Conservation (phyloP, 2,888 invertebrate species). For the Leucoptera coffeella region DNA sequence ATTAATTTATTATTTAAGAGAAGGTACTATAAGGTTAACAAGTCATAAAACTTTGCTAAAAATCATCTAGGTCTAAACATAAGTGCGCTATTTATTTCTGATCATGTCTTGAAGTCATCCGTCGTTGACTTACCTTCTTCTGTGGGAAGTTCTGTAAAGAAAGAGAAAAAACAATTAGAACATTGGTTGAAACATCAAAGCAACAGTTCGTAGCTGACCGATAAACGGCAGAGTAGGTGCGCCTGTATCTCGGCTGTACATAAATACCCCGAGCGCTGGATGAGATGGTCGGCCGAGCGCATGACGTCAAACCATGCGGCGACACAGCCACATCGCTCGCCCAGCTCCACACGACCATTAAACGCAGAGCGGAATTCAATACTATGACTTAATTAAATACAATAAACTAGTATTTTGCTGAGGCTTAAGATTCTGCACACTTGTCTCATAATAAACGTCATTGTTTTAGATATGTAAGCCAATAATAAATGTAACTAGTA, state of each 20-base stretch:
- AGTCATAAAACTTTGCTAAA: no score
- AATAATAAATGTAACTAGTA: no score
- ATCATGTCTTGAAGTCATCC: no score
- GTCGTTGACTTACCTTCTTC: constrained; percentile 80
- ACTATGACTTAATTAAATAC: no score
- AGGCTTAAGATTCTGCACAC: no score
- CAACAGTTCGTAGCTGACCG: constrained; percentile 31
- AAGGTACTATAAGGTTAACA: no score
- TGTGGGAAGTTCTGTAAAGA: constrained; percentile 95
- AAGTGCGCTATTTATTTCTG: no score
- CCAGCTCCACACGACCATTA: constrained; percentile 11
- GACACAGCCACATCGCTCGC: not conserved
- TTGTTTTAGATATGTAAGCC: no score
- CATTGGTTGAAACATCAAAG: constrained; percentile 45
- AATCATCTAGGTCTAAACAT: no score
- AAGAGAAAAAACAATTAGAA: constrained; percentile 43
- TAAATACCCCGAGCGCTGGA: constrained; percentile 17
- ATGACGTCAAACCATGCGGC: constrained; percentile 15
- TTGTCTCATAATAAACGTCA: no score
- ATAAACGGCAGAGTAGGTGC: constrained; percentile 48
- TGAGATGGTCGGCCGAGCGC: constrained; percentile 5
- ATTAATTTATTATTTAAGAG: no score
- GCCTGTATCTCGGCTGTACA: constrained; percentile 36
- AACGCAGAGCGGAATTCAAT: constrained; percentile 4
- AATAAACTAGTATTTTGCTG: no score